Evolutionary conservation across 2,113 vertebrate species (phyloP).

Genomic region (Odocoileus virginianus): DNA sequence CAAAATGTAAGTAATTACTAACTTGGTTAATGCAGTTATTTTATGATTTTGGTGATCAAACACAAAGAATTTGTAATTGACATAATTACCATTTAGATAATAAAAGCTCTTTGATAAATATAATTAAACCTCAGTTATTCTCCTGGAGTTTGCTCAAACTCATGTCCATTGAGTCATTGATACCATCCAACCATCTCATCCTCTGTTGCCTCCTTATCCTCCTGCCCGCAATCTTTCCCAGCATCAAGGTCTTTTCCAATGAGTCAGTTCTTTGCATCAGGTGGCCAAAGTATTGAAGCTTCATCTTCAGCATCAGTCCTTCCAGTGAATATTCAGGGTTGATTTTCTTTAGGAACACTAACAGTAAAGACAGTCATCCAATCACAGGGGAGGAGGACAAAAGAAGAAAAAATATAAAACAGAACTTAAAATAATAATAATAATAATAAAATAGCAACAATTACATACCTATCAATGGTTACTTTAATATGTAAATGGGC

Average conservation of each 20-base stretch:
- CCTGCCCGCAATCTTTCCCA: too few species aligned
- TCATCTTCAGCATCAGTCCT: background rate
- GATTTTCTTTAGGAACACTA: background rate
- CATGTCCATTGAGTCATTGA: too few species aligned
- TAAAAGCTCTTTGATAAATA: background rate
- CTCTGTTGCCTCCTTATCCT: too few species aligned
- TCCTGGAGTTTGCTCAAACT: too few species aligned
- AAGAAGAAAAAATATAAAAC: background rate
- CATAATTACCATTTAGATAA: background rate
- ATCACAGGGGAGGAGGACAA: background rate
- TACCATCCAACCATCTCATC: too few species aligned
- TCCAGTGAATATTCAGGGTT: background rate
- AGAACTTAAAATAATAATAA: background rate
- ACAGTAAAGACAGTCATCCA: background rate
- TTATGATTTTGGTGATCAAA: background rate
- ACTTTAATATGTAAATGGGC: background rate
- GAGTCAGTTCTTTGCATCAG: too few species aligned
- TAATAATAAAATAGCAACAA: background rate
- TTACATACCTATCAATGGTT: background rate
- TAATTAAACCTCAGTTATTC: background rate
- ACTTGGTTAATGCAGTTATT: background rate
- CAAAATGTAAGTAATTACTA: conserved; percentile 26
- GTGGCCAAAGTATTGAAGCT: too few species aligned
- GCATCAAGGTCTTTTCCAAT: too few species aligned
- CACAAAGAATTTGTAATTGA: background rate